Percentiles rank a stretch among this genome's conserved stretches.
Conservation (phyloP, 2,113 vertebrate genomes). For the Monopterus albus region DNA sequence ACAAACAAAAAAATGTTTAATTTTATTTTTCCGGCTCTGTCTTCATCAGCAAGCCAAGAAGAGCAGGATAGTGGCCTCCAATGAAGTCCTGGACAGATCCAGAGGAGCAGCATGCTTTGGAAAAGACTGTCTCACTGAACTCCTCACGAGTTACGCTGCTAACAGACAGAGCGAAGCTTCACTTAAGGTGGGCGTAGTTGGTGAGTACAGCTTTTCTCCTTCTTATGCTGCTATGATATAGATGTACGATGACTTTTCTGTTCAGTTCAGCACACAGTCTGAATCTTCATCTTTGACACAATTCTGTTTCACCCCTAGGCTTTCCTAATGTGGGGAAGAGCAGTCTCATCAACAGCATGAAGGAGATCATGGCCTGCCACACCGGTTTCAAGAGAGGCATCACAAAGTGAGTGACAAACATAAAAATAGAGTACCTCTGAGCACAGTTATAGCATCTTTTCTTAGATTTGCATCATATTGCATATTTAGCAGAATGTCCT, state of each 20-base stretch:
- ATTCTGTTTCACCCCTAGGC: slow-evolving; percentile 75
- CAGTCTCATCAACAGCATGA: slow-evolving; percentile 95
- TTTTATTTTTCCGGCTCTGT: too few relatives aligned
- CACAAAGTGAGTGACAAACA: slow-evolving; percentile 86
- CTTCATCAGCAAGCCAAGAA: slow-evolving; percentile 79
- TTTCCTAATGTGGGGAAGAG: slow-evolving; percentile 98
- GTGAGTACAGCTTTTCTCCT: slow-evolving; percentile 73
- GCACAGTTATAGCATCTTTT: neutral
- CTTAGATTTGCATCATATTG: neutral
- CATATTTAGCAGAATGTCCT: neutral
- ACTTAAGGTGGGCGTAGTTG: slow-evolving; percentile 90
- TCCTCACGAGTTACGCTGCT: slow-evolving; percentile 78
- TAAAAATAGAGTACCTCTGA: neutral
- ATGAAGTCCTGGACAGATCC: slow-evolving; percentile 70
- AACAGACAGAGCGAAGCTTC: slow-evolving; percentile 58
- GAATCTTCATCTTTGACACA: neutral
- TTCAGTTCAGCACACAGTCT: too few relatives aligned
- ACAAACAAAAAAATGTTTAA: too few relatives aligned
- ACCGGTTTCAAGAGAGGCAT: slow-evolving; percentile 87
- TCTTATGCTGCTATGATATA: too few relatives aligned
- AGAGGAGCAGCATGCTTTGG: slow-evolving; percentile 81
- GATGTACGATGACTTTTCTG: too few relatives aligned
- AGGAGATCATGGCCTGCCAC: slow-evolving; percentile 84
- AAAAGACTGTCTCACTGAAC: slow-evolving; percentile 80
- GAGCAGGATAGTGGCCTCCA: slow-evolving; percentile 54